phyloP scores from a whole-genome alignment of 2,888 invertebrate species.

The Cancer borealis region DNA sequence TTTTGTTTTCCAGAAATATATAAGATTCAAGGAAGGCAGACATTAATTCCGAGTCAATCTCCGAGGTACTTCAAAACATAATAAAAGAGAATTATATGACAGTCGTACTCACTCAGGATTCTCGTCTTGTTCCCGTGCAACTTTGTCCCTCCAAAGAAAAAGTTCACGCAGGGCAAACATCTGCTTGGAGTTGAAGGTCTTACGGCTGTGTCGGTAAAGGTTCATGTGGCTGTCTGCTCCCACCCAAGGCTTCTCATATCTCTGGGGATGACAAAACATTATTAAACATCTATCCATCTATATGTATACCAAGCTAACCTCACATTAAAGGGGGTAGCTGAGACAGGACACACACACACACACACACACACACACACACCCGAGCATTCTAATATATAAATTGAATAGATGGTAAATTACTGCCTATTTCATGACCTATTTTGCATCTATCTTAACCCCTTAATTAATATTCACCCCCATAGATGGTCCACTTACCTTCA shows the following conservation, averaged over 20 bases:
- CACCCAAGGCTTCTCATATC: conserved; percentile 89
- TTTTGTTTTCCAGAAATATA: no score
- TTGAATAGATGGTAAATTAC: no score
- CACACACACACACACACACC: no score
- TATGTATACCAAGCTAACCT: no score
- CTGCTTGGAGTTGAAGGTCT: conserved; percentile 91
- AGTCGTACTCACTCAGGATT: conserved; percentile 85
- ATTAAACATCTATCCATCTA: neutral
- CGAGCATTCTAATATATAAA: no score
- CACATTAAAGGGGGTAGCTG: no score
- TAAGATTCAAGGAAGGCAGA: neutral
- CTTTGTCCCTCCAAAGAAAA: conserved; percentile 92
- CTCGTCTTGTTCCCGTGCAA: conserved; percentile 93
- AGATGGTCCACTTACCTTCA: conserved; percentile 81
- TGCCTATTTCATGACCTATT: no score
- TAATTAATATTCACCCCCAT: neutral
- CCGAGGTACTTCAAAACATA: neutral
- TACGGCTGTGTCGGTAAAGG: conserved; percentile 87
- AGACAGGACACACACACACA: no score
- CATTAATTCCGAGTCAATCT: neutral
- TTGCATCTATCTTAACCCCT: neutral
- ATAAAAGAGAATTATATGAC: neutral
- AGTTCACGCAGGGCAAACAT: conserved; percentile 88
- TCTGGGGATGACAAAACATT: conserved; percentile 81
- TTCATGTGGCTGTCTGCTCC: conserved; percentile 86